phyloP scores from a whole-genome alignment of 2,113 vertebrate genomes.

The Tapirus terrestris region DNA sequence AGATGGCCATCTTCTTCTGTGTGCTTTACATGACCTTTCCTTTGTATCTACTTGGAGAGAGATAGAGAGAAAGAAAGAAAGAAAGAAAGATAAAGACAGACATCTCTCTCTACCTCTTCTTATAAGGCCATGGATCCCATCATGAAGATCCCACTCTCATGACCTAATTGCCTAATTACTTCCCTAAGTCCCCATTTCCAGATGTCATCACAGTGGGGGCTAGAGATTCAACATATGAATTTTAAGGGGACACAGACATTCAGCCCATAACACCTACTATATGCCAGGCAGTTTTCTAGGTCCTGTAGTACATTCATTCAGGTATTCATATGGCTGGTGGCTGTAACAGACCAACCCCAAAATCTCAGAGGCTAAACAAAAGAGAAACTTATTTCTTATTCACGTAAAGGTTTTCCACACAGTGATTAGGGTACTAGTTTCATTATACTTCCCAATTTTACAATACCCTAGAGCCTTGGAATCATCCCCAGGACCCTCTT shows the following conservation, averaged over 20 bases:
- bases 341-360: neutral
- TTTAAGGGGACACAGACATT: neutral
- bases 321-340: neutral
- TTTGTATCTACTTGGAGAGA: neutral
- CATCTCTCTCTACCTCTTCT: neutral
- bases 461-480: neutral
- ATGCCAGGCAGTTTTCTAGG: neutral
- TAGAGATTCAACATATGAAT: neutral
- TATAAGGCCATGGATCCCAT: neutral
- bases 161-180: neutral
- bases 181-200: neutral
- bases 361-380: neutral
- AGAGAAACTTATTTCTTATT: neutral
- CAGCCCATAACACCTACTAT: neutral
- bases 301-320: neutral
- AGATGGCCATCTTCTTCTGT: neutral
- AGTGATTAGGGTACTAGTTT: neutral
- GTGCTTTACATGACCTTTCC: neutral
- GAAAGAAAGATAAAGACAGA: accelerated
- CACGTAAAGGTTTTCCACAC: neutral
- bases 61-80: neutral
- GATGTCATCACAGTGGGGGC: neutral
- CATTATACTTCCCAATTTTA: neutral
- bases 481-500: neutral
- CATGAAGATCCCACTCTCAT: neutral